Evolutionary conservation across 2,797 vertebrate species (phyloP).

Genomic region (Melanotaenia nigrans): DNA sequence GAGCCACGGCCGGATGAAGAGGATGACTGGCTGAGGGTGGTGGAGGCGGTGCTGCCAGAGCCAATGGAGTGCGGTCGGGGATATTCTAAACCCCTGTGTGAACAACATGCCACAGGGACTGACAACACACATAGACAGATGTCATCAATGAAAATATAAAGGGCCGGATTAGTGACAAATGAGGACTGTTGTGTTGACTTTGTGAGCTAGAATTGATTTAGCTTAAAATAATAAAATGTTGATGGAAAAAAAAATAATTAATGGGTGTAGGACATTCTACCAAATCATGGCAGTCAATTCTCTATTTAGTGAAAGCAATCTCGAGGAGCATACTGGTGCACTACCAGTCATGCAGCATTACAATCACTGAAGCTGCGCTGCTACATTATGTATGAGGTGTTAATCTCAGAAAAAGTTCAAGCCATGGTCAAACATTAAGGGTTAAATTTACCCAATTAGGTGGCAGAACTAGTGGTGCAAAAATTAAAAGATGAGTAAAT

Average conservation of each 20-base stretch:
- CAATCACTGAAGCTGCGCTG: background rate
- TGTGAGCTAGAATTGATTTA: background rate
- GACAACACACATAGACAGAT: constrained; percentile 70
- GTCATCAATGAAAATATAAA: constrained; percentile 49
- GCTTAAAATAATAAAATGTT: background rate
- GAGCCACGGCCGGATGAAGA: constrained; percentile 86
- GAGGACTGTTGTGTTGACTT: constrained; percentile 1
- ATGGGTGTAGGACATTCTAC: background rate
- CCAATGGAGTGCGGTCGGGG: constrained; percentile 81
- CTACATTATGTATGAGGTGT: background rate
- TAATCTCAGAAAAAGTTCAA: background rate
- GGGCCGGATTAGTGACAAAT: constrained; percentile 28
- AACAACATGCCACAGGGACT: constrained; percentile 80
- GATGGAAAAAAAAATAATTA: background rate
- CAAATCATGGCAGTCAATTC: background rate
- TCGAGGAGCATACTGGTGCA: background rate
- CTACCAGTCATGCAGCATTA: background rate
- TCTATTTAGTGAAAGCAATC: background rate
- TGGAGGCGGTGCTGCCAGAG: constrained; percentile 80
- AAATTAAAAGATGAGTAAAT: background rate
- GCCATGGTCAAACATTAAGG: background rate
- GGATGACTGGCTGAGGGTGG: constrained; percentile 81
- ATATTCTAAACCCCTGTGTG: constrained; percentile 75
- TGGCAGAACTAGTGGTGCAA: background rate
- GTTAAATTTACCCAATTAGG: background rate